phyloP scores from a whole-genome alignment of 2,888 invertebrate species.

The Sphaerophoria taeniata region DNA sequence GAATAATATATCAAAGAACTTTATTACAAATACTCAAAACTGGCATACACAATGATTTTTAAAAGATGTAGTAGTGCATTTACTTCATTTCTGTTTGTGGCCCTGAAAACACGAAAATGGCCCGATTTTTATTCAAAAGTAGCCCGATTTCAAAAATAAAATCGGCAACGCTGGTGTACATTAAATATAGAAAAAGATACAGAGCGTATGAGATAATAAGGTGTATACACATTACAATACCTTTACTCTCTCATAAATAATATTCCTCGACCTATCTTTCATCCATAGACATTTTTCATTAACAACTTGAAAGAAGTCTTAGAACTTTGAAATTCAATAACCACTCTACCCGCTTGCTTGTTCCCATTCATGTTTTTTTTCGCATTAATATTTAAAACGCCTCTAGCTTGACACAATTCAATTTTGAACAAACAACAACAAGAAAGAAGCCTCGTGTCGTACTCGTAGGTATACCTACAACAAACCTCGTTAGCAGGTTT shows the following conservation, averaged over 20 bases:
- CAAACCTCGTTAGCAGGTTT: slow-evolving; percentile 26
- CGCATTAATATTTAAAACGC: slow-evolving; percentile 34
- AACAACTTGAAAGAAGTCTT: not conserved
- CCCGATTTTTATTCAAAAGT: too few relatives aligned
- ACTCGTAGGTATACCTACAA: not conserved
- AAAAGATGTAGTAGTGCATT: too few relatives aligned
- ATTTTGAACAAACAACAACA: slow-evolving; percentile 8
- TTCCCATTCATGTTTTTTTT: slow-evolving; percentile 29
- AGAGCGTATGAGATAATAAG: too few relatives aligned
- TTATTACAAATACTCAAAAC: too few relatives aligned
- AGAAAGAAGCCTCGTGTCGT: not conserved
- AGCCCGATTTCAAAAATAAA: too few relatives aligned
- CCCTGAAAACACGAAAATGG: too few relatives aligned
- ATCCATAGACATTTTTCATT: not conserved
- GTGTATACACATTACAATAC: too few relatives aligned
- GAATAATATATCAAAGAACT: too few relatives aligned
- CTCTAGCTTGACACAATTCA: slow-evolving; percentile 37
- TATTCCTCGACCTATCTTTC: not conserved
- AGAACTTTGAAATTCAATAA: not conserved
- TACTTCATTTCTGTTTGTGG: too few relatives aligned
- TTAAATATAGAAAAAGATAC: too few relatives aligned
- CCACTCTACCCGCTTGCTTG: not conserved
- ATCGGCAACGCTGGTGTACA: too few relatives aligned
- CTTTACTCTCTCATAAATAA: not conserved
- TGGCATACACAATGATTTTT: too few relatives aligned